Evolutionary conservation across 2,113 vertebrate species (phyloP).

Genomic region (Oreochromis aureus): DNA sequence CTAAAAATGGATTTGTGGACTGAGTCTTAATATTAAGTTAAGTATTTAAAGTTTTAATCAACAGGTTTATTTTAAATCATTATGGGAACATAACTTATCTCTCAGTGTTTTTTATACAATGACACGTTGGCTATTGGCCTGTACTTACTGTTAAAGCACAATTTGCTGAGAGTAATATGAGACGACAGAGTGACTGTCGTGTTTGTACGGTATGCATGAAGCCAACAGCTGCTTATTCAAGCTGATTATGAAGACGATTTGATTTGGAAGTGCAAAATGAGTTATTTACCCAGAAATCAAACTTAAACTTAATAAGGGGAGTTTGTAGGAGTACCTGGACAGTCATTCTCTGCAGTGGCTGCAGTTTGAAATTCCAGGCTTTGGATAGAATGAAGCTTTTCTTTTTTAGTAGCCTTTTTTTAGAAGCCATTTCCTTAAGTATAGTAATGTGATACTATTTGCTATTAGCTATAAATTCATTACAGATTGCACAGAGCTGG

Average conservation of each 20-base stretch:
- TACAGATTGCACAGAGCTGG: background rate
- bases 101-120: background rate
- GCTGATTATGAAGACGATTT: accelerated
- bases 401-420: background rate
- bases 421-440: background rate
- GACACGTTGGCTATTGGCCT: background rate
- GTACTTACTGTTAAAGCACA: background rate
- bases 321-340: background rate
- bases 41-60: background rate
- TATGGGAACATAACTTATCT: background rate
- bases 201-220: background rate
- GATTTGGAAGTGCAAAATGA: background rate
- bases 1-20: background rate
- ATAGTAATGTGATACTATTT: background rate
- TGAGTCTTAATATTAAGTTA: background rate
- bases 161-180: background rate
- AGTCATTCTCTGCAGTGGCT: background rate
- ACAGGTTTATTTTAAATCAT: background rate
- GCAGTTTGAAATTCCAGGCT: background rate
- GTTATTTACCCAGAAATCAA: background rate
- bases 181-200: background rate
- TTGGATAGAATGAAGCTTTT: background rate
- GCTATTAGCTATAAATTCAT: background rate
- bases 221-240: background rate
- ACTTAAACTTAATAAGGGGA: background rate